Evolutionary conservation across 2,113 vertebrate species (phyloP).

Genomic region (Rhinoptilus africanus): DNA sequence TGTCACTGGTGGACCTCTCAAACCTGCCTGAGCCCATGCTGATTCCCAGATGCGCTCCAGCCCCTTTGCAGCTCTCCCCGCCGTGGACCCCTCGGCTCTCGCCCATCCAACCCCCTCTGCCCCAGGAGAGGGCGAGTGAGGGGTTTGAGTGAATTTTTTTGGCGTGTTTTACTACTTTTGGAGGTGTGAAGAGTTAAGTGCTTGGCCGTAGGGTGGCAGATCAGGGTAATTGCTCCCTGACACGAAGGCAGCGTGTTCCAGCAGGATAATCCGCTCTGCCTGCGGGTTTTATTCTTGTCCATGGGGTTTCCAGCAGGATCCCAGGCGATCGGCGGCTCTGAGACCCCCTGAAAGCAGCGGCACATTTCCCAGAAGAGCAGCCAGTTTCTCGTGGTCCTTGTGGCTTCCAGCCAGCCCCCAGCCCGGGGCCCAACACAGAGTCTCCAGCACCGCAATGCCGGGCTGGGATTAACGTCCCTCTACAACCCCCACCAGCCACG

Average conservation of each 20-base stretch:
- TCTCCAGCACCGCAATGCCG: accelerated
- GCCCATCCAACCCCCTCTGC: background rate
- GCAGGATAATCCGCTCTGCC: background rate
- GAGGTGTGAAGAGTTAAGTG: background rate
- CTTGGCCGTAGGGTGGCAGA: background rate
- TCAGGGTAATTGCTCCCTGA: background rate
- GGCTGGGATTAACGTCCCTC: background rate
- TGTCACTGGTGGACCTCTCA: accelerated
- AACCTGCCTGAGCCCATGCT: background rate
- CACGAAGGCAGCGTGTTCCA: background rate
- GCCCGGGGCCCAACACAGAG: accelerated
- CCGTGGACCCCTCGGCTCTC: accelerated
- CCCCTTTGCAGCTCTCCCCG: background rate
- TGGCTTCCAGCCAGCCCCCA: background rate
- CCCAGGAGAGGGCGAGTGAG: accelerated
- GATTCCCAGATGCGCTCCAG: accelerated
- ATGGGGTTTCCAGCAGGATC: background rate
- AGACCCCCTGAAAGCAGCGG: background rate
- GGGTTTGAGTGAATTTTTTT: background rate
- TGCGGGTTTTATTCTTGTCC: background rate
- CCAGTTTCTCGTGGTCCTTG: accelerated
- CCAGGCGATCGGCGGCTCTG: accelerated
- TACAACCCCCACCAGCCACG: accelerated
- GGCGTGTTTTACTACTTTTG: background rate
- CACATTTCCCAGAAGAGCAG: accelerated